Conservation (phyloP, 2,888 invertebrate species). For the Drosophila anomalata region DNA sequence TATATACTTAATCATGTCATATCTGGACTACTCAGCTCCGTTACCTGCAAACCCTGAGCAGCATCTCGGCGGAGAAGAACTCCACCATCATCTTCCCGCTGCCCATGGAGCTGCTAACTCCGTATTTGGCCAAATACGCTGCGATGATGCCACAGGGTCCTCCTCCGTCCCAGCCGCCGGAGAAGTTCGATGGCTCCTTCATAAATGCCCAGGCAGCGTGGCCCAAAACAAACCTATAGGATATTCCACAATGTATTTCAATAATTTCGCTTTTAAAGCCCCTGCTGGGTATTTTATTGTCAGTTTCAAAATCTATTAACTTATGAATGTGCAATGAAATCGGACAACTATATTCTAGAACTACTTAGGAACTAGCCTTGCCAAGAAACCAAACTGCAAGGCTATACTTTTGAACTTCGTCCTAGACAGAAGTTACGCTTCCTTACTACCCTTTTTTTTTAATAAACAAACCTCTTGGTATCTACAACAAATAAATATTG, state of each 20-base stretch:
- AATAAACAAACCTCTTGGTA: background rate
- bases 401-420: background rate
- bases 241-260: constrained; percentile 1
- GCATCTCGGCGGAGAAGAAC: constrained; percentile 97
- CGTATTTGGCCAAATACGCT: constrained; percentile 74
- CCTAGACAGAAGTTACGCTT: background rate
- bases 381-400: background rate
- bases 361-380: background rate
- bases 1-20: background rate
- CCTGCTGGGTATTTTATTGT: constrained; percentile 1
- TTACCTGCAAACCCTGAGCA: constrained; percentile 95
- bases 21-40: constrained; percentile 86
- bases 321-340: background rate
- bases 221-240: constrained; percentile 40
- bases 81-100: constrained; percentile 97
- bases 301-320: background rate
- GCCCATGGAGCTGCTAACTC: constrained; percentile 90
- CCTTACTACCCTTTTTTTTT: background rate
- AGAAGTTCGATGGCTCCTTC: constrained; percentile 9
- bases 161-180: constrained; percentile 15
- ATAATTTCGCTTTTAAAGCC: background rate
- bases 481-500: constrained; percentile 57
- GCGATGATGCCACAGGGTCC: constrained; percentile 36
- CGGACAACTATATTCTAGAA: background rate
- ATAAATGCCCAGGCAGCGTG: constrained; percentile 29